Evolutionary conservation across 2,888 invertebrate species (phyloP), one percentile per base, ranked within the genome.

Genomic region (Horisme vitalbata): DNA sequence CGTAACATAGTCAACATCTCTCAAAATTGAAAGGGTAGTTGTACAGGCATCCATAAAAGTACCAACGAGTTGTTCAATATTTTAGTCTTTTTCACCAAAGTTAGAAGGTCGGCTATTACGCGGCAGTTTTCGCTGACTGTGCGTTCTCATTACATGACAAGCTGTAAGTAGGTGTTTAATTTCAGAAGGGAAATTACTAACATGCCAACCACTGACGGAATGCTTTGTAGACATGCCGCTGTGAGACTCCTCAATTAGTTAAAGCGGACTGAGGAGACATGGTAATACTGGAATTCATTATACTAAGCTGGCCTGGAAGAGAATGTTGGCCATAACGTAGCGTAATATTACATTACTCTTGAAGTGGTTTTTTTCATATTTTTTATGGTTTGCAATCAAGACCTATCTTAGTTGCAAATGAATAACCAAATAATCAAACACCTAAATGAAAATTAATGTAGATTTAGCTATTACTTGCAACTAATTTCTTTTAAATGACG

Each of bases 171-270:
- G 45, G 36, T 50, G 45, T 41, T 34, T 41, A 45, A 51, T 51
- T 45, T 51, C 45, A 33, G 38, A 51, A 45, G 45, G 33, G 30
- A 51, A 51, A 51, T 45, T 51, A 41, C 45, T 43, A 30, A 51
- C 38, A 45, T 51, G 34, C 45, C 38, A 41, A 50, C 45, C 45
- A 15, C 45, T 50, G 30, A 34, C 41, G 50, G 45, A 50, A 50
- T 50, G 50, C 50, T 50, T 50, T 50, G 41, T 35, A 37, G 36
- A 28, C 31, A 41, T 45, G 28, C 45, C 45, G 38, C 11, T 30
- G 38, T n/a, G 23, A 44, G 31, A 38, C 44, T 44, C 38, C 39
- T 49, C 39, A 50, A 45, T 49, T 49, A 49, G 49, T 39, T 24
- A 27, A 34, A 24, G 31, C 38, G 36, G 13, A 20, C 30, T 21